These are phyloP conservation scores for Parambassis ranga DNA, from an alignment of 2,797 vertebrate genomes.

Conservation along the genomic window DNA sequence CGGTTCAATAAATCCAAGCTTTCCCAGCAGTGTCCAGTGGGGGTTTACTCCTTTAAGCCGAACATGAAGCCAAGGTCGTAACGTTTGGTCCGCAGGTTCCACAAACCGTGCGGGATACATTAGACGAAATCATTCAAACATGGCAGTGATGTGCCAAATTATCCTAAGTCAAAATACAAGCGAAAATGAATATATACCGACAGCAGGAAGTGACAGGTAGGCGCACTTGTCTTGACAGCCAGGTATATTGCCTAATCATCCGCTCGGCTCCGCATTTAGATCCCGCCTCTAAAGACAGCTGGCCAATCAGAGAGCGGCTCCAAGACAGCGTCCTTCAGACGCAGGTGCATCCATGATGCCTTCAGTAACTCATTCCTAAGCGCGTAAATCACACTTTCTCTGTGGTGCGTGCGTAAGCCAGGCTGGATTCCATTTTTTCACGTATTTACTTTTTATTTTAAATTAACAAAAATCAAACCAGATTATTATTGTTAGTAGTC, in stretches of 20 bases:
- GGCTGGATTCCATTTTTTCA: neutral
- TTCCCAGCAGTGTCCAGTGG: constrained; percentile 22
- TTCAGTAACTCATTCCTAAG: neutral
- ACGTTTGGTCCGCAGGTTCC: constrained; percentile 43
- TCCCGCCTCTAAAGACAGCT: constrained; percentile 41
- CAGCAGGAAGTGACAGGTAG: constrained; percentile 78
- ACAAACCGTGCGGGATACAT: constrained; percentile 41
- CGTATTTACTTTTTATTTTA: no score
- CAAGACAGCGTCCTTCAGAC: constrained; percentile 37
- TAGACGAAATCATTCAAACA: constrained; percentile 53
- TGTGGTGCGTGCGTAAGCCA: neutral
- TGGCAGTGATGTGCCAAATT: constrained; percentile 45
- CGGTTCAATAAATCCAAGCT: constrained; percentile 22
- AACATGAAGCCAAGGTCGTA: constrained; percentile 56
- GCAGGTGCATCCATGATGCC: constrained; percentile 68
- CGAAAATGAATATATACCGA: constrained; percentile 53
- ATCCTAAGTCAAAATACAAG: neutral
- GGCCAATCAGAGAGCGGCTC: constrained; percentile 57
- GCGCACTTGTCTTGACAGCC: constrained; percentile 57
- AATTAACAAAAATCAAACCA: no score
- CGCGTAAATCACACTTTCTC: neutral
- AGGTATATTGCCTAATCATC: constrained; percentile 59
- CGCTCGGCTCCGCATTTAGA: neutral
- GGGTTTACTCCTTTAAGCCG: constrained; percentile 48
- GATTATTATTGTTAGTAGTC: no score